Percentiles rank a stretch among this genome's conserved stretches.
phyloP scores from a whole-genome alignment of 2,888 invertebrate species.

The Buathra laborator region DNA sequence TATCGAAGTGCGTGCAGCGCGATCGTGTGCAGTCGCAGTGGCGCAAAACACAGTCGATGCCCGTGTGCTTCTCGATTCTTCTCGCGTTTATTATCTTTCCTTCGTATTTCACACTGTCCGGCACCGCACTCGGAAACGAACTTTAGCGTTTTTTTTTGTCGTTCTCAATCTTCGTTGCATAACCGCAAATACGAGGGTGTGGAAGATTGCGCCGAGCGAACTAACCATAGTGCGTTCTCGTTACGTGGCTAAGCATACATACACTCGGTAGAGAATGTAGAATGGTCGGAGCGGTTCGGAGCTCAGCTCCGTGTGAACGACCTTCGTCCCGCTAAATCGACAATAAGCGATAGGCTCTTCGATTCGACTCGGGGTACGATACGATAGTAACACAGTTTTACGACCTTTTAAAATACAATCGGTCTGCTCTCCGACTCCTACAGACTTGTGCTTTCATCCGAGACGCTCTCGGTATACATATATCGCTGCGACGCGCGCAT shows the following conservation, averaged over 20 bases:
- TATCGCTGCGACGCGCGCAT: background rate
- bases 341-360: slow-evolving; percentile 37
- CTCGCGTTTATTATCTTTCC: background rate
- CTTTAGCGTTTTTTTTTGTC: slow-evolving; percentile 18
- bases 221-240: slow-evolving; percentile 5
- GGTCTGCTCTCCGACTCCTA: background rate
- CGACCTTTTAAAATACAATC: slow-evolving; percentile 41
- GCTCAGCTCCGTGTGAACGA: slow-evolving; percentile 59
- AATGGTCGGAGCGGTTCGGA: slow-evolving; percentile 4
- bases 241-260: slow-evolving; percentile 5
- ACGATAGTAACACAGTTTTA: slow-evolving; percentile 22
- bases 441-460: background rate
- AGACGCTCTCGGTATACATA: background rate
- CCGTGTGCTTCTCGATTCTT: background rate
- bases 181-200: slow-evolving; percentile 35
- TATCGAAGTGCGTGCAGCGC: background rate
- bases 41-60: background rate
- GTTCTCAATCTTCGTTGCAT: slow-evolving; percentile 26
- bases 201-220: background rate
- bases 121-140: background rate
- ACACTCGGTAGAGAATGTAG: background rate
- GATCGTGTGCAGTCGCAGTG: background rate
- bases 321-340: slow-evolving; percentile 56
- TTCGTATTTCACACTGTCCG: background rate
- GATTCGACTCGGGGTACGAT: slow-evolving; percentile 8